Base-by-base conservation (phyloP, 2,797 vertebrate genomes). In the Forpus xanthops region DNA sequence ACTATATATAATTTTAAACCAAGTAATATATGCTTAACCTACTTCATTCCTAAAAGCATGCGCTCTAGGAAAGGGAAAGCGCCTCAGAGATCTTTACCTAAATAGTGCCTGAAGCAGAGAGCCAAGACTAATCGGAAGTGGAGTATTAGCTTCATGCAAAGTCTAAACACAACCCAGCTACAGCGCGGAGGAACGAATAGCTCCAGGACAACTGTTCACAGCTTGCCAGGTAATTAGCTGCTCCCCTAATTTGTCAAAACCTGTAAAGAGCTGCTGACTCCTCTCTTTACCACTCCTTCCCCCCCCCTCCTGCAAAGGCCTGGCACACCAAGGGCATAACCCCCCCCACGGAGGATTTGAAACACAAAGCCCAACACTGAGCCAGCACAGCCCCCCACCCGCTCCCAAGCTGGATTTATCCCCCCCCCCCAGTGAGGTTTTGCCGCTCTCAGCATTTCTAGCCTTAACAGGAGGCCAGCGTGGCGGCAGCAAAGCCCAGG, bases 171-270 rank as follows among this genome's bases (percentile, higher is more conserved):
- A 70, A 89, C 80, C 75, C 80, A n/a, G 67, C 80, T 81, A 77
- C 45, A 25, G 65, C 31, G 14, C 27, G 89, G 89, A 89, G 58
- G 87, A 94, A 84, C 65, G 9, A 88, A 91, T 74, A 90, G 94
- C 89, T 93, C 85, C 87, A 88, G 84, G 85, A 93, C 94, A 95
- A 95, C 93, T 88, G 95, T 87, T 97, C 89, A 83, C 92, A 93
- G 94, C 94, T 95, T 95, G 94, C 92, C 94, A 94, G 93, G 88
- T 95, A 96, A 96, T 97, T 94, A 96, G 89, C 91, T 90, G 85
- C 95, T 93, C 91, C 88, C 84, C 72, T 87, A 85, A 94, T 95
- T 96, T 93, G 90, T 86, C 89, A 95, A 89, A 87, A 84, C 66
- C 80, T 96, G 92, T 91, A 89, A 94, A 94, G 92, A 94, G 83